Conservation (phyloP, 2,888 invertebrate species). For the Apamea monoglypha region DNA sequence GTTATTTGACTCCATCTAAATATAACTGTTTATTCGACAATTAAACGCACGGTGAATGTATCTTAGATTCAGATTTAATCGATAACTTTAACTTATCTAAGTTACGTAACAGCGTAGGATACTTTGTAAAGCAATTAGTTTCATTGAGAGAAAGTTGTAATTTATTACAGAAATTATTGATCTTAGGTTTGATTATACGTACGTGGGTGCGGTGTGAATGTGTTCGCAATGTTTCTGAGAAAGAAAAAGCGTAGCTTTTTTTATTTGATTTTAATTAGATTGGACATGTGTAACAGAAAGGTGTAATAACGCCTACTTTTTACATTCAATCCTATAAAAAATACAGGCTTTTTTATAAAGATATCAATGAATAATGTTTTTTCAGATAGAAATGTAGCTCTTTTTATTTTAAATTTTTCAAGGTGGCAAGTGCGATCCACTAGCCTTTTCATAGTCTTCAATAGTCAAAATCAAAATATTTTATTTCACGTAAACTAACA, state of each 20-base stretch:
- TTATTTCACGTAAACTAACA: no score
- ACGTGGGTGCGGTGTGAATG: slow-evolving; percentile 46
- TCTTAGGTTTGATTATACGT: slow-evolving; percentile 38
- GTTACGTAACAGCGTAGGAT: slow-evolving; percentile 55
- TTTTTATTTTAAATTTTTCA: background rate
- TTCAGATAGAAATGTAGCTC: background rate
- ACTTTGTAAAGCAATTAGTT: slow-evolving; percentile 58
- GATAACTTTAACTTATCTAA: slow-evolving; percentile 53
- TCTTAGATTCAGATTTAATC: slow-evolving; percentile 27
- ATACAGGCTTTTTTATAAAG: background rate
- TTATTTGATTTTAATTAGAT: background rate
- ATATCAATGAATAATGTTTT: background rate
- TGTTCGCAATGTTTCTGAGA: background rate
- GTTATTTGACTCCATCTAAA: slow-evolving; percentile 16
- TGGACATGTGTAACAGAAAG: background rate
- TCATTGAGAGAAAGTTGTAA: slow-evolving; percentile 63
- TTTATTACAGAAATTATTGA: slow-evolving; percentile 62
- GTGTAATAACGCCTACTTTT: background rate
- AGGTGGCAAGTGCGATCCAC: no score
- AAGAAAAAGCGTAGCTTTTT: background rate
- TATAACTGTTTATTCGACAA: slow-evolving; percentile 5
- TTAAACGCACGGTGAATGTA: slow-evolving; percentile 24
- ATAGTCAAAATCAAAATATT: no score
- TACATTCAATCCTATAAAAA: background rate
- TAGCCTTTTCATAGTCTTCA: background rate